phyloP scores from a whole-genome alignment of 2,888 invertebrate species.

The Tiliacea citrago region DNA sequence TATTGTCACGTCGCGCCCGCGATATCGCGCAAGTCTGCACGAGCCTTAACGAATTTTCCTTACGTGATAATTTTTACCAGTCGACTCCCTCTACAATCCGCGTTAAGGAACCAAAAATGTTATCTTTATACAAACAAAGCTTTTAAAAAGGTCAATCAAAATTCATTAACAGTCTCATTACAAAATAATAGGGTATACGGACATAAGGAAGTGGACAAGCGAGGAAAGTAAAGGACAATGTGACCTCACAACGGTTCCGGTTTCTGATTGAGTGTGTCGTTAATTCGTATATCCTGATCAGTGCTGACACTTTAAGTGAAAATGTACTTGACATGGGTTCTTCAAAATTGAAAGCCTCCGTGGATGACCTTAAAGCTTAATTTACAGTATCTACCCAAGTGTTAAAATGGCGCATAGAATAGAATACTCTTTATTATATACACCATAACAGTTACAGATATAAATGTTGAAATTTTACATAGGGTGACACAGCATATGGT shows the following conservation, averaged over 20 bases:
- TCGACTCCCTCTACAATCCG: too few relatives aligned
- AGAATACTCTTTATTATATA: too few relatives aligned
- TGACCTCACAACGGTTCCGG: conserved; percentile 41
- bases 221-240: conserved; percentile 45
- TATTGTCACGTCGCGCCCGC: too few relatives aligned
- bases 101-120: neutral
- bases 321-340: neutral
- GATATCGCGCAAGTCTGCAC: too few relatives aligned
- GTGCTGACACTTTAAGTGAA: conserved; percentile 26
- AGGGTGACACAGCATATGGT: too few relatives aligned
- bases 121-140: neutral
- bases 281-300: conserved; percentile 42
- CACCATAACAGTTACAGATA: too few relatives aligned
- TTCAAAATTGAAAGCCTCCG: neutral
- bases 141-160: neutral
- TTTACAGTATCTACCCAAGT: too few relatives aligned
- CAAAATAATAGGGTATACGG: conserved; percentile 5
- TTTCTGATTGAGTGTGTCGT: conserved; percentile 43
- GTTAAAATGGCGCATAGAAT: too few relatives aligned
- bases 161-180: conserved; percentile 4
- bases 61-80: too few relatives aligned
- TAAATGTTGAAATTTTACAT: too few relatives aligned
- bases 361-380: too few relatives aligned
- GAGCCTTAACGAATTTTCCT: too few relatives aligned
- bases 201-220: conserved; percentile 46